phyloP scores from a whole-genome alignment of 2,888 invertebrate genomes.

The Alviniconcha strummeri region DNA sequence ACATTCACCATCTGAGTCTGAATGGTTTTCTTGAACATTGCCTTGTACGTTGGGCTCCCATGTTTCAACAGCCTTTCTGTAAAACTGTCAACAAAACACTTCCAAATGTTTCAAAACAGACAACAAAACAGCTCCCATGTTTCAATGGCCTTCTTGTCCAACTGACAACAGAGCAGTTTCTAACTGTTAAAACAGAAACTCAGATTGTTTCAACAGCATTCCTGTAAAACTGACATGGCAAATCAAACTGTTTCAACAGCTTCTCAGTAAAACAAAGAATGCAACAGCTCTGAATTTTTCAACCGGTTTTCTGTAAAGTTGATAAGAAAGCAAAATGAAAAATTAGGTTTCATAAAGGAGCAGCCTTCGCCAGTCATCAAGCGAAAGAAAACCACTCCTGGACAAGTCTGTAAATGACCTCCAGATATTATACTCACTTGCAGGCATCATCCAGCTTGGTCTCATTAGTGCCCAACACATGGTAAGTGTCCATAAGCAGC shows the following conservation, averaged over 20 bases:
- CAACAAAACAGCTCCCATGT: neutral
- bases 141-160: neutral
- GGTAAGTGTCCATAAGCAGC: constrained; percentile 91
- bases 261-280: too few relatives aligned
- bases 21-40: constrained; percentile 87
- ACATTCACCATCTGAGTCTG: constrained; percentile 85
- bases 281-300: too few relatives aligned
- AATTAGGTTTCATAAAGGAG: too few relatives aligned
- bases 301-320: too few relatives aligned
- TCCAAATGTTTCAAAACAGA: neutral
- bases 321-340: too few relatives aligned
- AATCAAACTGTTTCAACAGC: too few relatives aligned
- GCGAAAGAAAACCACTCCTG: too few relatives aligned
- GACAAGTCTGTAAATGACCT: too few relatives aligned
- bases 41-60: constrained; percentile 81
- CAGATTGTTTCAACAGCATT: too few relatives aligned
- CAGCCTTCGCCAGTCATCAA: too few relatives aligned
- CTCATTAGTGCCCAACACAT: constrained; percentile 86
- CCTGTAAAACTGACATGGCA: too few relatives aligned
- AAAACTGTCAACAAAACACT: constrained; percentile 74
- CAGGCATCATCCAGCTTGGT: constrained; percentile 91
- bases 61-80: constrained; percentile 87
- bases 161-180: neutral
- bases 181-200: too few relatives aligned
- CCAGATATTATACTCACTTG: constrained; percentile 71